phyloP scores from a whole-genome alignment of 2,797 vertebrate species.

The Muraenolepis orangiensis region DNA sequence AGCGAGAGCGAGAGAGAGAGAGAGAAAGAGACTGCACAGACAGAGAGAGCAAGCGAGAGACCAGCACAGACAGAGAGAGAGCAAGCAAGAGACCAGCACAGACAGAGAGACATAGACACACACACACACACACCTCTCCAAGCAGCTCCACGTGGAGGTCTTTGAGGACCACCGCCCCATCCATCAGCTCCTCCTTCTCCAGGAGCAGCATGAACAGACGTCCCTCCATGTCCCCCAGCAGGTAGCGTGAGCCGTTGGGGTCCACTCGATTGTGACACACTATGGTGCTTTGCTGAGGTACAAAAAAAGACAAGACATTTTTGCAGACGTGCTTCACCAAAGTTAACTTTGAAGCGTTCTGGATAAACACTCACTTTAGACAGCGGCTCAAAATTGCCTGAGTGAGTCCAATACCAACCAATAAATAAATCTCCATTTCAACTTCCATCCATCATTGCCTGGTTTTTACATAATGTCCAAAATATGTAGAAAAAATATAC shows the following conservation, averaged over 20 bases:
- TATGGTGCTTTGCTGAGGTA: slow-evolving; percentile 92
- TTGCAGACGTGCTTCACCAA: background rate
- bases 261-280: slow-evolving; percentile 98
- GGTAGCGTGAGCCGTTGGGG: slow-evolving; percentile 92
- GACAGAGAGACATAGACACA: slow-evolving; percentile 10
- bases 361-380: background rate
- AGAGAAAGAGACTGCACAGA: background rate
- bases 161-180: slow-evolving; percentile 89
- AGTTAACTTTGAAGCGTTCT: background rate
- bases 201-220: slow-evolving; percentile 96
- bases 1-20: slow-evolving; percentile 12
- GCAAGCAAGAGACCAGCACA: too few species aligned
- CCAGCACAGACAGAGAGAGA: background rate
- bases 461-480: background rate
- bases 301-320: background rate
- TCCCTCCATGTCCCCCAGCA: slow-evolving; percentile 98
- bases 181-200: slow-evolving; percentile 98
- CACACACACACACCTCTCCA: slow-evolving; percentile 86
- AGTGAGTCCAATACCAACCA: background rate
- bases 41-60: slow-evolving; percentile 3
- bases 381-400: background rate
- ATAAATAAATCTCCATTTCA: background rate
- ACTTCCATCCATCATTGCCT: background rate
- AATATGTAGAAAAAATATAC: too few species aligned
- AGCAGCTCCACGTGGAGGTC: slow-evolving; percentile 94